These are phyloP conservation scores for Hafferia zeledoni DNA, from an alignment of 2,797 vertebrate genomes.

Conservation along the genomic window DNA sequence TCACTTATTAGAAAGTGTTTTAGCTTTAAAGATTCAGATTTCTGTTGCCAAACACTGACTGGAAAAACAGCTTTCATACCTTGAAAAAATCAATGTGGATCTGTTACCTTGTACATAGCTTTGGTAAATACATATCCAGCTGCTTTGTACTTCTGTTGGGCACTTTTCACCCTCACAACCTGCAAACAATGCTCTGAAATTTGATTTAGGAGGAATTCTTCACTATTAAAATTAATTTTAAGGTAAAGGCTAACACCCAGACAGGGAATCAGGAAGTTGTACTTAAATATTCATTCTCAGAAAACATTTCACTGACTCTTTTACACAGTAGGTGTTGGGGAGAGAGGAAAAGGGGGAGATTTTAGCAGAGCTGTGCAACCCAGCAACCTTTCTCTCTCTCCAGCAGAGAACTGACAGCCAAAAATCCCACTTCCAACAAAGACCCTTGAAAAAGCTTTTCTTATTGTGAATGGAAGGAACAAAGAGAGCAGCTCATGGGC, in stretches of 20 bases:
- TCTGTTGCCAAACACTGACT: neutral
- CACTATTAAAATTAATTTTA: neutral
- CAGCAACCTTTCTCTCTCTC: neutral
- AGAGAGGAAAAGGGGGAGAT: neutral
- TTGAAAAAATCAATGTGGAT: neutral
- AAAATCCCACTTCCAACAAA: neutral
- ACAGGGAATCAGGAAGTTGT: neutral
- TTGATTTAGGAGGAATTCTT: neutral
- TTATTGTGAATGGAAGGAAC: neutral
- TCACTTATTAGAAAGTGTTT: neutral
- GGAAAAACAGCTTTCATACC: neutral
- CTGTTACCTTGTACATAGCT: neutral
- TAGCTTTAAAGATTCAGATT: neutral
- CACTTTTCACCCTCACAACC: neutral
- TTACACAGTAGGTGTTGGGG: neutral
- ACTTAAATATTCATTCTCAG: neutral
- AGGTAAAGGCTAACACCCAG: neutral
- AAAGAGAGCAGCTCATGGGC: neutral
- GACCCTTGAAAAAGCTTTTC: neutral
- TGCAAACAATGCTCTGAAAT: neutral
- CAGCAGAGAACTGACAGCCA: neutral
- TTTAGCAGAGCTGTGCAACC: neutral
- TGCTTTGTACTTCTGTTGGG: neutral
- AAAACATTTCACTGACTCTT: neutral
- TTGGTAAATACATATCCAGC: neutral